Base-by-base conservation (phyloP, 2,113 vertebrate genomes). In the Elephantulus edwardii region DNA sequence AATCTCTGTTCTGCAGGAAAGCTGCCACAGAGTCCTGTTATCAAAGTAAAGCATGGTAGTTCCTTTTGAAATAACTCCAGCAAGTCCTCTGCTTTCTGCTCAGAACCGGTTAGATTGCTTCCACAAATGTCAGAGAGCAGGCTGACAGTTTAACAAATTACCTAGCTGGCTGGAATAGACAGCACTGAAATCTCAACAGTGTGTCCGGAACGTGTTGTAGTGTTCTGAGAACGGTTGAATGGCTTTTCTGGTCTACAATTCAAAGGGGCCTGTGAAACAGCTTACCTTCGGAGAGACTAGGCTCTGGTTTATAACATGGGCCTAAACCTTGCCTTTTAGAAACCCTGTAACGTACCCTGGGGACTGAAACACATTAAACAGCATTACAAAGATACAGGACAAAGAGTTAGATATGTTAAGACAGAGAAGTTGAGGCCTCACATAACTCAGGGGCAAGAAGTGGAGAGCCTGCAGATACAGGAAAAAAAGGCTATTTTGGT, bases 91-190 rank as follows among this genome's bases (percentile, higher is more conserved):
- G 44, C 86, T 82, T 76, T 58, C 86, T 86, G 85, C 35, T 50
- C 35, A 92, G 75, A 95, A 88, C 83, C 64, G 50, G 70, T 83
- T 83, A 66, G 79, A 42, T 94, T 52, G 60, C 62, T 91, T 30
- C 19, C 22, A 68, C 7, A 72, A 40, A 91, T 71, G 75, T 92
- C 88, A 90, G 75, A 75, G 80, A 70, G 66, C 33, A 80, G 56
- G 40, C 54, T 77, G 60, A 71, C 7, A 5, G 13, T 38, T 64
- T 64, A 93, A 58, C 44, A 66, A 70, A 79, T 54, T 72, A 79
- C 64, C 77, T 35, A 14, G 62, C 52, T 86, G 56, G 22, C 5
- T 6, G 38, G 16, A 13, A 35, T 0, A 84, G 74, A 68, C 35
- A 84, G 30, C 33, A 44, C 30, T 54, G 75, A 79, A 42, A 82